Percentiles rank a stretch among this genome's conserved stretches.
Evolutionary conservation across 1,140 invertebrate species (phyloP).

Genomic region (Listronotus bonariensis): DNA sequence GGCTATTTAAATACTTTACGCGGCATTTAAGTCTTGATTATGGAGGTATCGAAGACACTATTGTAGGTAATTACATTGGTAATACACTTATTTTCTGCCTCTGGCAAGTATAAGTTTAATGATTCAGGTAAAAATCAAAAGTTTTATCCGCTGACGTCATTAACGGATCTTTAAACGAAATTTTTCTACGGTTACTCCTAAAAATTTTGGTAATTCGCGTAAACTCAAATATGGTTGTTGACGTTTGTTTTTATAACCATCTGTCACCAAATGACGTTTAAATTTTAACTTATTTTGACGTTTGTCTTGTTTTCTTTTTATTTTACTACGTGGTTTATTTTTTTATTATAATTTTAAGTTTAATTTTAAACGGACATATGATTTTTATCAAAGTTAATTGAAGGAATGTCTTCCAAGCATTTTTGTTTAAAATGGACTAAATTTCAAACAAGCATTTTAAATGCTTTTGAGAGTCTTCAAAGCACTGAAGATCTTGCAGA

Average conservation of each 20-base stretch:
- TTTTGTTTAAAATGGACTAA: slow-evolving; percentile 70
- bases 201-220: too few relatives aligned
- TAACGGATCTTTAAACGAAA: too few relatives aligned
- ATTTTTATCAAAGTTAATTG: slow-evolving; percentile 2
- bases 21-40: too few relatives aligned
- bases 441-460: slow-evolving; percentile 63
- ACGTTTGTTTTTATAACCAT: slow-evolving; percentile 27
- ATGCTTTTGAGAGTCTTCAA: slow-evolving; percentile 61
- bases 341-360: slow-evolving; percentile 9
- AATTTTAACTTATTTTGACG: slow-evolving; percentile 13
- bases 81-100: too few relatives aligned
- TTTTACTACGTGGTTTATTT: slow-evolving; percentile 33
- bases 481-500: slow-evolving; percentile 64
- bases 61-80: too few relatives aligned
- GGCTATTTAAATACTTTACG: too few relatives aligned
- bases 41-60: too few relatives aligned
- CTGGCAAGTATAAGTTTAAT: too few relatives aligned
- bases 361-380: slow-evolving; percentile 18
- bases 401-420: slow-evolving; percentile 56
- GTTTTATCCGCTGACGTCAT: too few relatives aligned
- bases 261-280: too few relatives aligned
- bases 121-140: too few relatives aligned
- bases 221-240: not conserved
- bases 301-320: slow-evolving; percentile 27
- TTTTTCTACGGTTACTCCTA: too few relatives aligned